Percentiles rank a stretch among this genome's conserved stretches.
phyloP scores from a whole-genome alignment of 2,888 invertebrate genomes.

The Leucophenga maculata region DNA sequence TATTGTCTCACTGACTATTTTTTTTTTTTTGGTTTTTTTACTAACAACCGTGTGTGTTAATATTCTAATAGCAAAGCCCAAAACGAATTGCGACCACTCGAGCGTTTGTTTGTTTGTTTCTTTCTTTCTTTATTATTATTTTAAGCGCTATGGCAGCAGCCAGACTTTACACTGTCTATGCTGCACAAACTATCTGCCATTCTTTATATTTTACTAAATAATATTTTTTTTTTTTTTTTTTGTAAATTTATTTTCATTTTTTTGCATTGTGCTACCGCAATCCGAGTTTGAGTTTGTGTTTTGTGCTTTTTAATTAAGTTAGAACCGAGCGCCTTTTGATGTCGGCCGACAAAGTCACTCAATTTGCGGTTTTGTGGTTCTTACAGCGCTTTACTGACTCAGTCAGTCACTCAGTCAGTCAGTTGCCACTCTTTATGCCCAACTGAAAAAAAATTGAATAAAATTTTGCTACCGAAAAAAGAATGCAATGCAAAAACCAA shows the following conservation, averaged over 20 bases:
- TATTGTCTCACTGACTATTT: slow-evolving; percentile 25
- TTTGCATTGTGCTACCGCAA: slow-evolving; percentile 12
- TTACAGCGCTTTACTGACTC: neutral
- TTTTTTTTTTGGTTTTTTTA: slow-evolving; percentile 21
- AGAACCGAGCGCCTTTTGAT: slow-evolving; percentile 14
- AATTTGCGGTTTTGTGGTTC: slow-evolving; percentile 20
- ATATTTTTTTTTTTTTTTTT: neutral
- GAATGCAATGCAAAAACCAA: no score
- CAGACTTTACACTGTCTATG: no score
- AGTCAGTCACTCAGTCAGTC: no score
- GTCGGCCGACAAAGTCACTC: slow-evolving; percentile 19
- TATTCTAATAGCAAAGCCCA: slow-evolving; percentile 10
- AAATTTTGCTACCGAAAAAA: no score
- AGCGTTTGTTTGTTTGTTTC: neutral
- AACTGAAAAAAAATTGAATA: neutral
- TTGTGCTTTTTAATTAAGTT: slow-evolving; percentile 27
- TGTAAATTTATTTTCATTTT: neutral
- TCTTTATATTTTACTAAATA: neutral
- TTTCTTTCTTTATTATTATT: neutral
- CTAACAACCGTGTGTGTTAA: slow-evolving; percentile 42
- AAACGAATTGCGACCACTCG: slow-evolving; percentile 1
- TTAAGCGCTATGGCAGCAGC: neutral
- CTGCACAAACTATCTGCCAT: neutral
- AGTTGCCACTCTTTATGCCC: no score
- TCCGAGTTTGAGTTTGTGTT: slow-evolving; percentile 18